Base-by-base conservation (phyloP, 1,140 invertebrate species). In the Drosophila suzukii region DNA sequence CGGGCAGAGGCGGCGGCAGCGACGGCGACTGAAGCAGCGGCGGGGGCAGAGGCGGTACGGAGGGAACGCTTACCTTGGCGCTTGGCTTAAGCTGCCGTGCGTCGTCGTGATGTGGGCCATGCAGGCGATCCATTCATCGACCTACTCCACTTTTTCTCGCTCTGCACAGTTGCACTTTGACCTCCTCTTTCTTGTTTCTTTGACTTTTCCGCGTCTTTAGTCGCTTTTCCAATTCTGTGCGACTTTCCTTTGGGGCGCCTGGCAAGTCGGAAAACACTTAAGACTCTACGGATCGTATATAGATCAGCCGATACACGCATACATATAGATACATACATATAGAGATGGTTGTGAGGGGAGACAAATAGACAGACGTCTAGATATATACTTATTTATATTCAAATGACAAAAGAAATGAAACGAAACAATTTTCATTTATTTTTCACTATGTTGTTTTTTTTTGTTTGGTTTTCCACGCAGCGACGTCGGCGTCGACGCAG, bases 41-140 rank as follows among this genome's bases (percentile, higher is more conserved):
- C 41, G 4, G 27, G 4, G 13, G 34, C 41, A 39, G 32, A 10
- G 38, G 56, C 30, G 38, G 46, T n/a, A 50, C 24, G 17, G 38
- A 20, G 50, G 39, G 4, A 20, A 20, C 51, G 58, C 89, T 91
- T 91, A 91, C 90, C 90, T 91, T 75, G 90, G 90, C 83, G 85
- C 90, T 91, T 91, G 90, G 70, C 90, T 91, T 85, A 91, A 91
- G 86, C 83, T 91, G 83, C 90, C 90, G 82, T 91, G 80, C 73
- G 90, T 88, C 80, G 90, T 88, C 67, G 83, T 86, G 75, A 86
- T 86, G 90, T 91, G 90, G 77, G 90, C 90, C 90, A 91, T 91
- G 71, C 90, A 91, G 88, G 77, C 75, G 62, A 90, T 91, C 80
- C 90, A 91, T 91, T 88, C 81, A 77, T 75, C 59, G 41, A 81